phyloP scores from a whole-genome alignment of 2,888 invertebrate species.

The Melanargia galathea region DNA sequence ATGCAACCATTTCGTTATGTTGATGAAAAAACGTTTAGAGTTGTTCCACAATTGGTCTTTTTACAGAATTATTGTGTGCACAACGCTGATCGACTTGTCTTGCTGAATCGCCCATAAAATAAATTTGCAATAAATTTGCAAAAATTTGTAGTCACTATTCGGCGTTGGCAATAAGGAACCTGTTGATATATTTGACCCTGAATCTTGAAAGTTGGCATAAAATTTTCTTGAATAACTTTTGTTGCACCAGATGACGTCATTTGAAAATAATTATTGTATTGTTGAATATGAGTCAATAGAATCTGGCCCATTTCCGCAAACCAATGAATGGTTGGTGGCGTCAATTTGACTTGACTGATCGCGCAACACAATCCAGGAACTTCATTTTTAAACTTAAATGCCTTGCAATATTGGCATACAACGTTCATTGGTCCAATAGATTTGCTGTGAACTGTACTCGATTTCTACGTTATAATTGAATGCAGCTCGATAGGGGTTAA shows the following conservation, averaged over 20 bases:
- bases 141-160: conserved; percentile 40
- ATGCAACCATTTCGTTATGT: conserved; percentile 37
- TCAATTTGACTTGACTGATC: conserved; percentile 47
- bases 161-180: conserved; percentile 42
- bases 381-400: conserved; percentile 49
- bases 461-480: conserved; percentile 35
- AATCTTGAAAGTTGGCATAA: conserved; percentile 49
- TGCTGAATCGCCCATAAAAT: conserved; percentile 37
- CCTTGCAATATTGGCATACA: conserved; percentile 45
- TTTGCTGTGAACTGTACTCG: conserved; percentile 54
- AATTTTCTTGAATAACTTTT: conserved; percentile 41
- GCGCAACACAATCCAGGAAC: conserved; percentile 48
- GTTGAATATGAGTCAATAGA: conserved; percentile 46
- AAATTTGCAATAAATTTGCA: no score
- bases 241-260: conserved; percentile 52
- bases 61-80: background rate
- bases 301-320: conserved; percentile 45
- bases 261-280: conserved; percentile 50
- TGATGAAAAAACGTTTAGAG: conserved; percentile 41
- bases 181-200: conserved; percentile 44
- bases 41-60: conserved; percentile 43
- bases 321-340: conserved; percentile 47
- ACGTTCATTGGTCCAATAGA: conserved; percentile 36
- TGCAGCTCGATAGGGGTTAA: conserved; percentile 21
- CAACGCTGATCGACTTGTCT: background rate